Conservation (phyloP, 2,888 invertebrate species). For the Andrena fulva region DNA sequence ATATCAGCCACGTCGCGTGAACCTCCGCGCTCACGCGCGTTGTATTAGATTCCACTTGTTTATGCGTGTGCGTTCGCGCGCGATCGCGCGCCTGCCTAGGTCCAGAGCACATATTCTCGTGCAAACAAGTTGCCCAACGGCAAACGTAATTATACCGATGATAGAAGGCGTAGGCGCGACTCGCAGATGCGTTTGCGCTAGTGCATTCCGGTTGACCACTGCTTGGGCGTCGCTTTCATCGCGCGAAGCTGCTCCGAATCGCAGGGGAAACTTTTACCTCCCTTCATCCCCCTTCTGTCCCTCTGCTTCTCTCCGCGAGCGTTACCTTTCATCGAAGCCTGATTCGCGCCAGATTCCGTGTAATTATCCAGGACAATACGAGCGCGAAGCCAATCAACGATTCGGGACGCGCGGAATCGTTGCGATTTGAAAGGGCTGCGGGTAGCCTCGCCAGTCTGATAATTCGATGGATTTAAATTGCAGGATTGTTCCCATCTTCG, state of each 20-base stretch:
- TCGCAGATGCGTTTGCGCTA: conserved; percentile 20
- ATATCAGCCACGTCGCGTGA: conserved; percentile 36
- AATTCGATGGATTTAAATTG: no score
- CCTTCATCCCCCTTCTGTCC: neutral
- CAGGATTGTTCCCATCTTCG: no score
- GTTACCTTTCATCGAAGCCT: conserved; percentile 27
- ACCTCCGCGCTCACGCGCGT: conserved; percentile 18
- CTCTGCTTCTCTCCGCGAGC: neutral
- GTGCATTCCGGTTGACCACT: conserved; percentile 15
- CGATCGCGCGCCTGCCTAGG: no score
- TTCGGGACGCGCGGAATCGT: conserved; percentile 10
- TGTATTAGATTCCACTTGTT: conserved; percentile 15
- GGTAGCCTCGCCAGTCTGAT: no score
- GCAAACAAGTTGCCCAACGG: conserved; percentile 59
- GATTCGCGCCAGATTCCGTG: conserved; percentile 28
- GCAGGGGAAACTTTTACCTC: conserved; percentile 1
- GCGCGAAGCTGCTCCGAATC: conserved; percentile 10
- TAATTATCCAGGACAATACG: conserved; percentile 41
- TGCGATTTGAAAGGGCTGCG: conserved; percentile 11
- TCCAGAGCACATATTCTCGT: conserved; percentile 1
- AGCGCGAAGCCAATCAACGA: conserved; percentile 3
- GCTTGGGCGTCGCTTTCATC: neutral
- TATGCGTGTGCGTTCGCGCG: neutral
- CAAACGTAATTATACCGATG: conserved; percentile 72
- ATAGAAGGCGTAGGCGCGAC: conserved; percentile 49